phyloP scores from a whole-genome alignment of 2,888 invertebrate species.

The Lamellibrachia columna region DNA sequence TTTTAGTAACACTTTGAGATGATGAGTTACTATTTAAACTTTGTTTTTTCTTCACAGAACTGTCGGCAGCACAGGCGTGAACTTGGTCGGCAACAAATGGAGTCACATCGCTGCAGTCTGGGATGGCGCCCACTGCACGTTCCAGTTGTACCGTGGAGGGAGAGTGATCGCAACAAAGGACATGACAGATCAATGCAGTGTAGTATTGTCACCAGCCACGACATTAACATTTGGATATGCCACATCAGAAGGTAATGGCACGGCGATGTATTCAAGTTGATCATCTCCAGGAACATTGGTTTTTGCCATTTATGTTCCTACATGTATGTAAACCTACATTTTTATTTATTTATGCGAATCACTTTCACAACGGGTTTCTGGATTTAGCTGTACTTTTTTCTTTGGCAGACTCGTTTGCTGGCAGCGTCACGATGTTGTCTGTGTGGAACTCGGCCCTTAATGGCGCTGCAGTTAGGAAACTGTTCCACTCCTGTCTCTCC shows the following conservation, averaged over 20 bases:
- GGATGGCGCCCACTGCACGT: background rate
- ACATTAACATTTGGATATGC: background rate
- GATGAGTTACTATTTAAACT: no score
- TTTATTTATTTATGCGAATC: no score
- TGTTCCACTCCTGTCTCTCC: background rate
- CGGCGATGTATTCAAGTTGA: background rate
- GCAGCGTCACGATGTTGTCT: conserved; percentile 4
- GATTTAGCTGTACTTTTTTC: background rate
- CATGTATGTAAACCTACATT: background rate
- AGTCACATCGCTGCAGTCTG: background rate
- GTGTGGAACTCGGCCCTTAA: background rate
- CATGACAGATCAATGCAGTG: background rate
- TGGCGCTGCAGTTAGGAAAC: background rate
- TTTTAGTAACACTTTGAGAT: no score
- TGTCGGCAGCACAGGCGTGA: background rate
- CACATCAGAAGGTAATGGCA: background rate
- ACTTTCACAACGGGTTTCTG: no score
- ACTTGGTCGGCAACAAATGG: background rate
- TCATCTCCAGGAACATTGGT: background rate
- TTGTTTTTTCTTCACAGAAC: background rate
- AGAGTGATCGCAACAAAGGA: background rate
- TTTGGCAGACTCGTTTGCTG: background rate
- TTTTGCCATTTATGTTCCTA: background rate
- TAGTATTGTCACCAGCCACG: background rate
- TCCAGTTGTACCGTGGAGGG: background rate